A percentile compares a stretch with the other conserved stretches of the same genome.
phyloP scores from a whole-genome alignment of 2,888 invertebrate genomes.

The Athalia circularis region DNA sequence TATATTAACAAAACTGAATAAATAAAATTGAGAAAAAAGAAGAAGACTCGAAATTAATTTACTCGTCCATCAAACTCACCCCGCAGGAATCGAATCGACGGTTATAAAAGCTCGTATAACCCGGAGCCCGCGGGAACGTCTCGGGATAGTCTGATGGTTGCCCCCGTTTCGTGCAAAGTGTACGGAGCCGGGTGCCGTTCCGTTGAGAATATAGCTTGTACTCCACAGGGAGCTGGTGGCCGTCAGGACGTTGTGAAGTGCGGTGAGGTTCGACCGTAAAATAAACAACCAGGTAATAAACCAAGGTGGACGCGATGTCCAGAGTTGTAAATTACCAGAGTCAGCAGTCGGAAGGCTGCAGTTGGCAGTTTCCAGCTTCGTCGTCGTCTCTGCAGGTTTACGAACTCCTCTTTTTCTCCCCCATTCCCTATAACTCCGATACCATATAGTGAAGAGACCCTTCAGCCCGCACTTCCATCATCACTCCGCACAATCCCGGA shows the following conservation, averaged over 20 bases:
- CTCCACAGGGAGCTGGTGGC: constrained; percentile 26
- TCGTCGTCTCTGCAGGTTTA: constrained; percentile 24
- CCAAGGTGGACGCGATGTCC: constrained; percentile 64
- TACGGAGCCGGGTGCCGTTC: neutral
- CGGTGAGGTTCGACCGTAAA: constrained; percentile 51
- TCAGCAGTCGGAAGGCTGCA: constrained; percentile 26
- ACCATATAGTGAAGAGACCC: too few species aligned
- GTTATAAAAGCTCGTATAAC: constrained; percentile 1
- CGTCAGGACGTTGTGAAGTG: constrained; percentile 25
- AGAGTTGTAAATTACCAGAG: constrained; percentile 66
- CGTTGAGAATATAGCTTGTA: neutral
- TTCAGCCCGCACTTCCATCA: constrained; percentile 4
- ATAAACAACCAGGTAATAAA: constrained; percentile 67
- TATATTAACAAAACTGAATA: too few species aligned
- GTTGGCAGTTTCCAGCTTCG: constrained; percentile 34
- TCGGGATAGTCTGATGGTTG: neutral
- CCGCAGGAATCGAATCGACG: constrained; percentile 22
- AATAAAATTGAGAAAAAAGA: too few species aligned
- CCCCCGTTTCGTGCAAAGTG: constrained; percentile 21
- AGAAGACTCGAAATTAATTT: neutral
- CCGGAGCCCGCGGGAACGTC: constrained; percentile 7
- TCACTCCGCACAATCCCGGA: constrained; percentile 23
- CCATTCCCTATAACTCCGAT: too few species aligned
- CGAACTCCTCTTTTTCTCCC: constrained; percentile 1
- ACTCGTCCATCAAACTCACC: constrained; percentile 3